Base-by-base conservation (phyloP, 2,888 invertebrate genomes). In the Xanthia icteritia region DNA sequence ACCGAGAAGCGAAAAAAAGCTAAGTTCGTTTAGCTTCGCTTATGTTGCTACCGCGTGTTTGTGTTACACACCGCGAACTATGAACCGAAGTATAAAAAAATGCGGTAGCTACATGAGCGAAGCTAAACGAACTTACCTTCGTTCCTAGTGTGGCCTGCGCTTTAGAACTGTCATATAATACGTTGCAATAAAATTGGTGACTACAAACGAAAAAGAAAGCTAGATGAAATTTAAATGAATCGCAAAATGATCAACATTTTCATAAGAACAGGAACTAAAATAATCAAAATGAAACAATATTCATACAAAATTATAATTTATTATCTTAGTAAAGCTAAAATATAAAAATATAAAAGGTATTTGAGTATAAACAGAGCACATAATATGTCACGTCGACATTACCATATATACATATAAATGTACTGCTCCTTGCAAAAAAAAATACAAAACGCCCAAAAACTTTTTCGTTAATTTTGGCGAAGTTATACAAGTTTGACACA, bases 291-390 rank as follows among this genome's bases (percentile, higher is more conserved):
- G 89, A 94, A 94, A 95, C 91, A 83, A 89, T 83, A 81, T 60
- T 76, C 56, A 77, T 95, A 94, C 87, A 94, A 95, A 95, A 94
- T 93, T 95, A 96, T 96, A 95, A 95, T 96, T 96, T 96, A 96
- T 94, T 96, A 92, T 90, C 90, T 93, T 89, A 92, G 92, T 94
- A 94, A 93, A 94, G 91, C 94, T 95, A 95, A 89, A 91, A 89
- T 92, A 94, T 93, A 94, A 93, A 94, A 94, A 94, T 93, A 93
- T 92, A 93, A 92, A 93, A 92, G 89, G 87, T 91, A 91, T 91
- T 91, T 94, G 95, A 95, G 95, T 95, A 95, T 94, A 94, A 92
- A 92, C 82, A 86, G 86, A 85, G 85, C 84, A 88, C 83, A 77
- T 77, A 79, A 48, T 58, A 66, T 84, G 76, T 79, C 77, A 73